phyloP scores from a whole-genome alignment of 2,888 invertebrate genomes.

The Parnassius orleans region DNA sequence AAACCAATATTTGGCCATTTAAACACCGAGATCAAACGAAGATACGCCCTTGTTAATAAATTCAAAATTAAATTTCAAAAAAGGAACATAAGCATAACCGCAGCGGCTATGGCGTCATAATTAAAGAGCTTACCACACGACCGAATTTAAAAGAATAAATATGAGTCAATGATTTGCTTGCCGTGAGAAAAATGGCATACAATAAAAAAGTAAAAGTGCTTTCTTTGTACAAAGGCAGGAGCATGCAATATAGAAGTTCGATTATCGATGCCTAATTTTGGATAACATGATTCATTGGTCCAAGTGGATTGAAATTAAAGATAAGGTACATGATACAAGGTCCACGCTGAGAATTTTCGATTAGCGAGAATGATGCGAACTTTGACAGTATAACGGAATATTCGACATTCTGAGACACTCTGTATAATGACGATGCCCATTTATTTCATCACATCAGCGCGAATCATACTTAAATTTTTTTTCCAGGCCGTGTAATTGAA shows the following conservation, averaged over 20 bases:
- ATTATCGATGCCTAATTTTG: conserved; percentile 65
- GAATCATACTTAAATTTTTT: conserved; percentile 21
- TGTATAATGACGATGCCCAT: conserved; percentile 27
- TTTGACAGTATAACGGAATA: conserved; percentile 57
- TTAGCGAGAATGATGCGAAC: conserved; percentile 65
- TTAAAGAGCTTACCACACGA: conserved; percentile 59
- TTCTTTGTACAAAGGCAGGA: conserved; percentile 67
- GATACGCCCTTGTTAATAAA: conserved; percentile 59
- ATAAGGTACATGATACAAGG: conserved; percentile 33
- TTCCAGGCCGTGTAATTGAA: conserved; percentile 22
- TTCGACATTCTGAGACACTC: conserved; percentile 31
- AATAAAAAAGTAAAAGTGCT: conserved; percentile 76
- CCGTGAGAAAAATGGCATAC: conserved; percentile 63
- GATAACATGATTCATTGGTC: conserved; percentile 67
- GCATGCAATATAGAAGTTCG: conserved; percentile 59
- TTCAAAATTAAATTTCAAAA: conserved; percentile 54
- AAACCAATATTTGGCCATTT: conserved; percentile 37
- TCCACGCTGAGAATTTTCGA: conserved; percentile 64
- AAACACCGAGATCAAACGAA: conserved; percentile 49
- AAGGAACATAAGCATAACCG: conserved; percentile 48
- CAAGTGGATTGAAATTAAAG: conserved; percentile 66
- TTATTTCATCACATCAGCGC: conserved; percentile 18
- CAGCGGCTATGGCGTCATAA: conserved; percentile 70
- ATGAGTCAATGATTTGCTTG: conserved; percentile 56
- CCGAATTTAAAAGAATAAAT: conserved; percentile 46